Evolutionary conservation across 2,797 vertebrate genomes (phyloP), one percentile per base, ranked within the genome.

Genomic region (Schizopygopsis malacanthus): DNA sequence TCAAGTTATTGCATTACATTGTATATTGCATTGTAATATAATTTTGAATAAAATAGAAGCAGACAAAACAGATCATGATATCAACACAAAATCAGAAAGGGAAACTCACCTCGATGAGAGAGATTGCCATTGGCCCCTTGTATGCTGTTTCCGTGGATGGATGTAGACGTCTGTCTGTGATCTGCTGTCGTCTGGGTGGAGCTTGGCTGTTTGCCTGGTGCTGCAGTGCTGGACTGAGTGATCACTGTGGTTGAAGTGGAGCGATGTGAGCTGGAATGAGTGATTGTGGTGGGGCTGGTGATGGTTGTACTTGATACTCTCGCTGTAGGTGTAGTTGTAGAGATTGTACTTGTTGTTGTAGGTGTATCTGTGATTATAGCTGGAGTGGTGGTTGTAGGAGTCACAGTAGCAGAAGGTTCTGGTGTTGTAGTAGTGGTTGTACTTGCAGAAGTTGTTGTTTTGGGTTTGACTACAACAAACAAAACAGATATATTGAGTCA

Each of bases 21-120:
- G 59, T 28, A 6, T 63, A 28, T 61, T 47, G 37, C 20, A 43
- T 6, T 56, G 47, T 12, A 22, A 76, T 37, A 54, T n/a, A 22
- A n/a, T 37, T 73, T 73, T 18, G 25, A 50, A 47, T 33, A 18
- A 73, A 20, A 20, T 6, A 47, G 5, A 47, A 73, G 22, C 22
- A 73, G n/a, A 69, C 16, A 67, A 13, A 69, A 69, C 13, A 28
- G 11, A 41, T 13, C 10, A 72, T 72, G 6, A 25, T 13, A 25
- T 15, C 75, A 56, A 47, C 2, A 9, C 13, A 79, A 65, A 69
- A 79, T 45, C 15, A 6, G 10, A 59, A 61, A 41, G 4, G 15
- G 7, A 33, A 18, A 86, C 97, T 97, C 95, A 99, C 98, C 97
- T 92, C 96, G 97, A 90, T 98, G 97, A 39, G 97, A 98, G 72